Base-by-base conservation (phyloP, 2,888 invertebrate genomes). In the Cephus spinipes region DNA sequence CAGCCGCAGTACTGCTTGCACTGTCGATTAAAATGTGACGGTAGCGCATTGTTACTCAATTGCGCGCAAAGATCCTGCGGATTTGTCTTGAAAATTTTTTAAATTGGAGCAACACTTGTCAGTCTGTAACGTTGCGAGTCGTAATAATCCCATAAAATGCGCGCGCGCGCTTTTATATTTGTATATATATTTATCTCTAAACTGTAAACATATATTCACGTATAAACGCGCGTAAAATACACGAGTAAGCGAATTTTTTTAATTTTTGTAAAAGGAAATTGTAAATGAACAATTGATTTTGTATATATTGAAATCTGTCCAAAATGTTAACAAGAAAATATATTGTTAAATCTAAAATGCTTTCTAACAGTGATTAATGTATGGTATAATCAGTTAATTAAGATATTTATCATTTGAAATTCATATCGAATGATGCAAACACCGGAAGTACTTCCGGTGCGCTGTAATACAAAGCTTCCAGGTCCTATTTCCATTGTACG, bases 261-360 rank as follows among this genome's bases (percentile, higher is more conserved):
- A 77, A 80, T 69, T 81, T 85, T 80, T 85, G 82, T 83, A 82
- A 81, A 79, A 78, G 79, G 79, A 80, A 82, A 80, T 80, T 84
- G 81, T 85, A 80, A 79, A 81, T 82, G 78, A 79, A 74, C 77
- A 75, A 82, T 81, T 85, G 81, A 76, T 85, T 83, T 84, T 85
- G 83, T 85, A 84, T 83, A 84, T 85, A 85, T 76, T 81, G 83
- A 82, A 80, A 81, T 84, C 81, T 84, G 83, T 84, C 83, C 12
- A 71, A 71, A 71, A 71, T 71, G 71, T 71, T 71, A 33, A 71
- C 71, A 71, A 71, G 33, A 71, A 71, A 71, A 71, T 71, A 71
- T 71, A 71, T 71, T 71, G 71, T 71, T 71, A 71, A 71, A 71
- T 71, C 71, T 31, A 12, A 71, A 71, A 23, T 23, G 6, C 55